A percentile compares a stretch with the other conserved stretches of the same genome.
Evolutionary conservation across 2,113 vertebrate species (phyloP).

Genomic region (Megaptera novaeangliae): DNA sequence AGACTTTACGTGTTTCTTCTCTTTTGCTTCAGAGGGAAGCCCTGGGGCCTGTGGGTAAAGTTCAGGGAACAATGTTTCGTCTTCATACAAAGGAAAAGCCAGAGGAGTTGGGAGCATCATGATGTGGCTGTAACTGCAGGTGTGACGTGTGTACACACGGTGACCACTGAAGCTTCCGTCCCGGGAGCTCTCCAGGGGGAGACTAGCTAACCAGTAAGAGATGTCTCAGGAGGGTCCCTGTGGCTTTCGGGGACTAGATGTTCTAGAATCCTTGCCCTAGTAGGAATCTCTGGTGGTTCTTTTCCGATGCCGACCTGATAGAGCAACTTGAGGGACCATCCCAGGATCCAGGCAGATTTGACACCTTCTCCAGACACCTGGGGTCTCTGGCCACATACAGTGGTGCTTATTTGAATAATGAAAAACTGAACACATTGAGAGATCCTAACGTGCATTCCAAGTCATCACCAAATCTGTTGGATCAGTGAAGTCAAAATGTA

Average conservation of each 20-base stretch:
- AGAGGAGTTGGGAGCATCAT: not conserved
- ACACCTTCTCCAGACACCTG: not conserved
- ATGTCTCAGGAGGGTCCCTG: not conserved
- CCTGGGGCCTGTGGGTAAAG: not conserved
- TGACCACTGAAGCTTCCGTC: not conserved
- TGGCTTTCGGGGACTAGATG: not conserved
- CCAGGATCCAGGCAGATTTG: not conserved
- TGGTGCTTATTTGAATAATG: not conserved
- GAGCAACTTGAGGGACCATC: not conserved
- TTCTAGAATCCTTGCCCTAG: not conserved
- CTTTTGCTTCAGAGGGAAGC: not conserved
- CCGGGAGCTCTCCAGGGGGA: not conserved
- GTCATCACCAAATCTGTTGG: not conserved
- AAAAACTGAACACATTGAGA: not conserved
- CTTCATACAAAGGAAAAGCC: not conserved
- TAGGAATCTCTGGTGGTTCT: not conserved
- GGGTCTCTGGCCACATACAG: too few species aligned
- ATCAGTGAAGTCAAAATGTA: not conserved
- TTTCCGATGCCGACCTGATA: not conserved
- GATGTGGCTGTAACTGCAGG: accelerated
- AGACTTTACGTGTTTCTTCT: not conserved
- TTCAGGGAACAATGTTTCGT: not conserved
- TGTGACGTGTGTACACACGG: accelerated
- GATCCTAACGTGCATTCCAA: not conserved
- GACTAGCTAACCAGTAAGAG: not conserved